Evolutionary conservation across 2,888 invertebrate genomes (phyloP).

Genomic region (Diloba caeruleocephala): DNA sequence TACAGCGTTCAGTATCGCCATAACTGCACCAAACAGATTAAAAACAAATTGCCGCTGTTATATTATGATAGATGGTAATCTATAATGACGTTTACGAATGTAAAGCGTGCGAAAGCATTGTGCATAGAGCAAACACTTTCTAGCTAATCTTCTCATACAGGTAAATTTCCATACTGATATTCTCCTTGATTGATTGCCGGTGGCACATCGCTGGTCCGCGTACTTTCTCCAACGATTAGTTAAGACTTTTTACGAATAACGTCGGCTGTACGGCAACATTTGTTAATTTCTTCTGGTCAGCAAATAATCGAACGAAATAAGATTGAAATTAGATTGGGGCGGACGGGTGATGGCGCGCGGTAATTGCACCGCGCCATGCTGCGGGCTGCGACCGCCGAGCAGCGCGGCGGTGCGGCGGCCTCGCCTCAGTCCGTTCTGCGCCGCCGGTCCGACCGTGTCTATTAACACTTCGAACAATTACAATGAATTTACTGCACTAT

Average conservation of each 20-base stretch:
- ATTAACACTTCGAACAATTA: slow-evolving; percentile 47
- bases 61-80: slow-evolving; percentile 53
- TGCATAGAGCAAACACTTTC: slow-evolving; percentile 48
- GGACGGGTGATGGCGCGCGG: slow-evolving; percentile 69
- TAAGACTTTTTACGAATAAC: slow-evolving; percentile 67
- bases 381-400: slow-evolving; percentile 54
- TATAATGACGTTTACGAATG: slow-evolving; percentile 50
- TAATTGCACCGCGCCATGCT: slow-evolving; percentile 70
- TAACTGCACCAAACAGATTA: slow-evolving; percentile 34
- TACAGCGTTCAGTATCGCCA: slow-evolving; percentile 17
- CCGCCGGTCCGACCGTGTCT: slow-evolving; percentile 54
- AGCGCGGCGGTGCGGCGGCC: slow-evolving; percentile 71
- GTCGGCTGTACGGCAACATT: slow-evolving; percentile 66
- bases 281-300: slow-evolving; percentile 76
- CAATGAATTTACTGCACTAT: slow-evolving; percentile 67
- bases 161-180: slow-evolving; percentile 62
- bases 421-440: slow-evolving; percentile 60
- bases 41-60: slow-evolving; percentile 28
- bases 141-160: slow-evolving; percentile 56
- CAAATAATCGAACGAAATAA: slow-evolving; percentile 80
- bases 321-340: slow-evolving; percentile 81
- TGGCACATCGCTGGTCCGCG: slow-evolving; percentile 50
- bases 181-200: slow-evolving; percentile 70
- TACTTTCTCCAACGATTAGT: slow-evolving; percentile 74
- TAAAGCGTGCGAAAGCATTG: slow-evolving; percentile 60